A percentile compares a stretch with the other conserved stretches of the same genome.
These are phyloP conservation scores for Papio anubis DNA, from an alignment of 2,113 vertebrate species.

Conservation along the genomic window DNA sequence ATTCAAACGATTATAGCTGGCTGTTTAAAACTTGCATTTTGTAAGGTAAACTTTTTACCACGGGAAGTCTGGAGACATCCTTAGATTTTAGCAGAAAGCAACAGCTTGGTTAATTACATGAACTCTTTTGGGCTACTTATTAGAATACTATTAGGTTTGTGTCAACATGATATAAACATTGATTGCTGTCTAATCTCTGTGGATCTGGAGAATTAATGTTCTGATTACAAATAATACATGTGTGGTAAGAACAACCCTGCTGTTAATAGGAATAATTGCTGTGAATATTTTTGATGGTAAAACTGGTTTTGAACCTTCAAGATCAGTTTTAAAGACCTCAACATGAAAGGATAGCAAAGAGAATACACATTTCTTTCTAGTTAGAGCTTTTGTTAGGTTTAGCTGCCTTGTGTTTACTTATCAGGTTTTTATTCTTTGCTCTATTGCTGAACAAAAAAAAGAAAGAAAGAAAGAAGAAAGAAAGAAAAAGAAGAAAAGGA, in stretches of 20 bases:
- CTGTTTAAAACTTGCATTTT: background rate
- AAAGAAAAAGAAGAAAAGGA: background rate
- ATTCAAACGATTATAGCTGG: background rate
- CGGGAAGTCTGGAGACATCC: background rate
- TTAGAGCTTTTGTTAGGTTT: background rate
- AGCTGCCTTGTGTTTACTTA: background rate
- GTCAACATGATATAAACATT: background rate
- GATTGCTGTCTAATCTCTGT: constrained; percentile 35
- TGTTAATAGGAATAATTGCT: constrained; percentile 43
- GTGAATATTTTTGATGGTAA: constrained; percentile 40
- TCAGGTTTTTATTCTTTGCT: constrained; percentile 26
- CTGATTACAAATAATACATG: constrained; percentile 33
- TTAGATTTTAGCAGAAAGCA: constrained; percentile 35
- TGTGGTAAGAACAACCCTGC: constrained; percentile 35
- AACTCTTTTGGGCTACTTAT: background rate
- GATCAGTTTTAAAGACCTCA: constrained; percentile 15
- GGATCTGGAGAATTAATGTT: constrained; percentile 40
- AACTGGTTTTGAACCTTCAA: constrained; percentile 20
- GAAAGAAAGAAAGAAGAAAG: background rate
- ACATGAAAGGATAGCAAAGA: background rate
- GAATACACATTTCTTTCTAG: background rate
- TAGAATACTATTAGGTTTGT: constrained; percentile 19
- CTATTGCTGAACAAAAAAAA: accelerated
- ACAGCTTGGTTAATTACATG: background rate
- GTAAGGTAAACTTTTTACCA: background rate